A percentile compares a stretch with the other conserved stretches of the same genome.
These are phyloP conservation scores for Melanotaenia duboulayi DNA, from an alignment of 2,113 vertebrate species.

Conservation along the genomic window DNA sequence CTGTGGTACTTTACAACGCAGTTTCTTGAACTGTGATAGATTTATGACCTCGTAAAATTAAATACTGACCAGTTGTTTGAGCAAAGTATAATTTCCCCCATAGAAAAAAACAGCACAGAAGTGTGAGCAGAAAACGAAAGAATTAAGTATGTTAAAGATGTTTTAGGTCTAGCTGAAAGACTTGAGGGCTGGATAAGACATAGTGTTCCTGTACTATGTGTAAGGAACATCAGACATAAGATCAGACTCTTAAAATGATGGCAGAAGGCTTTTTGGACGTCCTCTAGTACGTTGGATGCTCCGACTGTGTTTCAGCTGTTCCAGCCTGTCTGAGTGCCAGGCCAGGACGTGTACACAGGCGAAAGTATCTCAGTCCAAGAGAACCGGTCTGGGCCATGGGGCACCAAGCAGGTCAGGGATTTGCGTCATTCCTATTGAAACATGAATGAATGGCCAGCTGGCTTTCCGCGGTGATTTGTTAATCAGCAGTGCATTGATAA, in stretches of 20 bases:
- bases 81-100: too few species aligned
- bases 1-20: too few species aligned
- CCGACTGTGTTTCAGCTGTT: constrained; percentile 44
- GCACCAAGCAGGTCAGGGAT: constrained; percentile 53
- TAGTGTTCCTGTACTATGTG: constrained; percentile 19
- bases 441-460: constrained; percentile 57
- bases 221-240: neutral
- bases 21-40: too few species aligned
- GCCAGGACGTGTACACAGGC: constrained; percentile 15
- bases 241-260: constrained; percentile 22
- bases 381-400: constrained; percentile 48
- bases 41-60: too few species aligned
- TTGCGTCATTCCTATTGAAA: constrained; percentile 75
- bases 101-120: too few species aligned
- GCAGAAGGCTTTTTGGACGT: constrained; percentile 23
- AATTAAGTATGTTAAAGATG: neutral
- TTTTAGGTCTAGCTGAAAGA: neutral
- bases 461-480: constrained; percentile 58
- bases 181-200: neutral
- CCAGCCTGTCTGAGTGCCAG: constrained; percentile 39
- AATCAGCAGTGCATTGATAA: constrained; percentile 63
- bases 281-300: constrained; percentile 10
- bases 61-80: too few species aligned
- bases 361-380: constrained; percentile 40
- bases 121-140: too few species aligned